phyloP scores from a whole-genome alignment of 2,797 vertebrate species.

The Enteromius radiatus region DNA sequence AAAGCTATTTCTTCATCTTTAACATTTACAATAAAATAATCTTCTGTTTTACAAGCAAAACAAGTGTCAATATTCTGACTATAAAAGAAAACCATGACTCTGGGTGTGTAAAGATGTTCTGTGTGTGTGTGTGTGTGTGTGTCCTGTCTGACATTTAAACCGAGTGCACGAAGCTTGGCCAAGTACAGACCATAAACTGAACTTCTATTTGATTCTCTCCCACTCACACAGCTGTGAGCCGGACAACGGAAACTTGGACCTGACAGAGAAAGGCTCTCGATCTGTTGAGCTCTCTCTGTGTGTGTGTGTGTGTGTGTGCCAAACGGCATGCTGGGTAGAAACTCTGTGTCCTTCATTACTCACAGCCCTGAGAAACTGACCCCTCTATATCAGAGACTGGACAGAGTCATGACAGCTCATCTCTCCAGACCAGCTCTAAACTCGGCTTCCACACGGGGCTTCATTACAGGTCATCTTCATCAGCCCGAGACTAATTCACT shows the following conservation, averaged over 20 bases:
- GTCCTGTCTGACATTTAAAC: constrained; percentile 5
- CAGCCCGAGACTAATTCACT: not conserved
- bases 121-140: not conserved
- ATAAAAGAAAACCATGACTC: not conserved
- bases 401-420: constrained; percentile 3
- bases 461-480: constrained; percentile 10
- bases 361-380: constrained; percentile 27
- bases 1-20: not conserved
- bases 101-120: not conserved
- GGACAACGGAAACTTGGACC: constrained; percentile 38
- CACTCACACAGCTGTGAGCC: constrained; percentile 27
- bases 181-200: constrained; percentile 15
- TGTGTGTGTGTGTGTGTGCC: constrained; percentile 32
- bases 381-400: constrained; percentile 5
- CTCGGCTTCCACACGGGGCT: constrained; percentile 16
- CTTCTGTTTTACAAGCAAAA: not conserved
- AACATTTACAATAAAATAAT: not conserved
- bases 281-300: constrained; percentile 24
- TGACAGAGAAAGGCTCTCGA: constrained; percentile 9
- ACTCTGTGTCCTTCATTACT: constrained; percentile 32
- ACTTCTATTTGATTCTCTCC: constrained; percentile 15
- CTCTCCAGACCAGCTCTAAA: constrained; percentile 24
- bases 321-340: constrained; percentile 32
- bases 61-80: not conserved
- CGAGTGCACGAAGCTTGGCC: constrained; percentile 12